Evolutionary conservation across 2,113 vertebrate genomes (phyloP), one percentile per base, ranked within the genome.

Genomic region (Colius striatus): DNA sequence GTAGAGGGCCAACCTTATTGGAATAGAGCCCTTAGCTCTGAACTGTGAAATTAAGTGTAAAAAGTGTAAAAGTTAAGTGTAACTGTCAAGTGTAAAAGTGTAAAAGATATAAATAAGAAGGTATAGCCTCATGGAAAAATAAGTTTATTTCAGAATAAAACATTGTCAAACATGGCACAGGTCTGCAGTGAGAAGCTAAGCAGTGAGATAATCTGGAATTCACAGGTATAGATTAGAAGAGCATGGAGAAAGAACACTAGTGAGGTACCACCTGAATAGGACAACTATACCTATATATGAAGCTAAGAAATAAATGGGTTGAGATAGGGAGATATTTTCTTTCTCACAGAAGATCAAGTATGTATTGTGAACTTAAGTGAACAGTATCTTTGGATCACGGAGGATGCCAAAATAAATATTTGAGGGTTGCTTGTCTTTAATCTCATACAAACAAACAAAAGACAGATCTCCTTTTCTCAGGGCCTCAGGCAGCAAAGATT

Each of bases 341-440:
- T 84, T 95, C 61, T 95, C 68, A 70, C 43, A 53, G 68, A 76
- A 84, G n/a, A 85, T 22, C 50, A 91, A 62, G 50, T 87, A 41
- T n/a, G 27, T 76, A 41, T 68, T 87, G 58, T 82, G 54, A 87
- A 68, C 78, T 83, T 67, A 55, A 94, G 30, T 51, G 71, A 91
- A 57, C 36, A 45, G 21, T 50, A 18, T 90, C n/a, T 77, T 73
- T 85, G 51, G 27, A 68, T 90, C 29, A 45, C 14, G 51, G 5
- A 71, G 53, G 21, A 67, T 89, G 86, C 92, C 79, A 96, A 84
- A 86, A 84, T 53, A 93, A 93, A 86, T 81, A 74, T 71, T 57
- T 58, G 36, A 83, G 30, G 66, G 25, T 48, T 86, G 36, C 38
- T 94, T 96, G 71, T 95, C 90, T 77, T 94, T 60, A 88, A 88